phyloP scores from a whole-genome alignment of 2,797 vertebrate genomes.

The Acomys russatus region DNA sequence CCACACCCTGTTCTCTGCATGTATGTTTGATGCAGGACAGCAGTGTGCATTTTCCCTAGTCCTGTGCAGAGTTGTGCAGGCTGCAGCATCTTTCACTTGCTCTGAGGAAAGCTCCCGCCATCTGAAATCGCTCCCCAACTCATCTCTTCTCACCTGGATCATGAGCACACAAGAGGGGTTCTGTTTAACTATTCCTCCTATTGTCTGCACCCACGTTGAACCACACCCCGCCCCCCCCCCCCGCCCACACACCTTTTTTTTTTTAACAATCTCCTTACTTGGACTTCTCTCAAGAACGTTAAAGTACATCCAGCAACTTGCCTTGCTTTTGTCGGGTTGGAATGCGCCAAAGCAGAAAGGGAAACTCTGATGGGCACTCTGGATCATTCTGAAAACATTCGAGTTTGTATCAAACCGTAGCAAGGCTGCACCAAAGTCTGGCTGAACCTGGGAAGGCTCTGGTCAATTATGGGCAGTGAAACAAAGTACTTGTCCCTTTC shows the following conservation, averaged over 20 bases:
- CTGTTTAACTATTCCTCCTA: background rate
- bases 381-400: background rate
- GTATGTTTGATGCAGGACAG: background rate
- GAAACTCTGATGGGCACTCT: background rate
- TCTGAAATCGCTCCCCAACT: background rate
- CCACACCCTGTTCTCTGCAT: background rate
- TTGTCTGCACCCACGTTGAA: background rate
- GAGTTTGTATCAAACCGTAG: background rate
- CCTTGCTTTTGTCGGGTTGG: background rate
- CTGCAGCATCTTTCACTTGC: background rate
- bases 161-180: background rate
- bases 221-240: no score
- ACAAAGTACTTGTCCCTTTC: slow-evolving; percentile 67
- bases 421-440: background rate
- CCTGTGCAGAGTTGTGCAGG: background rate
- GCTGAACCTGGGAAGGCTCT: slow-evolving; percentile 51
- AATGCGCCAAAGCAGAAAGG: background rate
- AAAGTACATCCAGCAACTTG: background rate
- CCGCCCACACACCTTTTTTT: background rate
- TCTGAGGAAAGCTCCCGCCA: background rate
- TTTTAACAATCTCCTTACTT: background rate
- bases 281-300: background rate
- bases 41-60: background rate
- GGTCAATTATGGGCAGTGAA: slow-evolving; percentile 72
- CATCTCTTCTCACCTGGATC: background rate